phyloP scores from a whole-genome alignment of 2,113 vertebrate genomes.

The Paratilapia polleni region DNA sequence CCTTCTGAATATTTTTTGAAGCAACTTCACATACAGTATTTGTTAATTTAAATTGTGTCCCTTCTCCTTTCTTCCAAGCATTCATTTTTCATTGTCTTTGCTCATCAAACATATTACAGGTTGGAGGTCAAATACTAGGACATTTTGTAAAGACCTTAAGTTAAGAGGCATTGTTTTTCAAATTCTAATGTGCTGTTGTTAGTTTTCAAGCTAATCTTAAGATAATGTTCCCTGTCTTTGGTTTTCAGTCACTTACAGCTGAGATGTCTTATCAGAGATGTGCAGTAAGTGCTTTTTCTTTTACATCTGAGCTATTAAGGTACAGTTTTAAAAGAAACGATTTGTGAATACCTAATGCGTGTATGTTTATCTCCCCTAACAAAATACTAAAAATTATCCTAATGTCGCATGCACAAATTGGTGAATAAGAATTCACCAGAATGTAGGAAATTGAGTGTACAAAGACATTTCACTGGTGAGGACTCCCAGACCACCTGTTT shows the following conservation, averaged over 20 bases:
- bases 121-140: not conserved
- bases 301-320: not conserved
- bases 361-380: not conserved
- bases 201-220: too few species aligned
- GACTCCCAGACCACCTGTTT: not conserved
- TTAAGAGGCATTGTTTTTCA: not conserved
- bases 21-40: not conserved
- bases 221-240: too few species aligned
- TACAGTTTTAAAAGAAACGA: too few species aligned
- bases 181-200: too few species aligned
- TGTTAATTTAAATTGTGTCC: too few species aligned
- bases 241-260: too few species aligned
- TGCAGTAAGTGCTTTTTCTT: not conserved
- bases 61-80: not conserved
- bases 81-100: not conserved
- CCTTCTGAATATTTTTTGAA: not conserved
- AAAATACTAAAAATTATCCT: not conserved
- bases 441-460: not conserved
- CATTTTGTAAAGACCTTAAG: not conserved
- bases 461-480: not conserved
- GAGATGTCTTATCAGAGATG: not conserved
- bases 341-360: not conserved
- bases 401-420: not conserved
- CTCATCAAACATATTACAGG: not conserved
- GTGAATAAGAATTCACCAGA: not conserved